Base-by-base conservation (phyloP, 1,140 invertebrate species). In the Leptonema lineaticorne region DNA sequence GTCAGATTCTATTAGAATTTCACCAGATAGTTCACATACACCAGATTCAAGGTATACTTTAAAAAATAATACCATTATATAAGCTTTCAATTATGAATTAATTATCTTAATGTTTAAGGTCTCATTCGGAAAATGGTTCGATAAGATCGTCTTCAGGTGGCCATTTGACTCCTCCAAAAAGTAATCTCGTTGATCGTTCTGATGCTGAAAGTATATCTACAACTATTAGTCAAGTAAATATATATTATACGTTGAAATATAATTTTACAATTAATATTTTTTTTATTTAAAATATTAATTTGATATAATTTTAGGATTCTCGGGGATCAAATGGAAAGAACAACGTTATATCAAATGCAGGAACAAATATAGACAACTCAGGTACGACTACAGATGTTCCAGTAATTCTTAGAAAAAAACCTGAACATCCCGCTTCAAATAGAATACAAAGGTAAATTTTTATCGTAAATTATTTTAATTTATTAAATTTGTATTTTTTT, bases 151-250 rank as follows among this genome's bases (percentile, higher is more conserved):
- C 81, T 16, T 82, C 81, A 0, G 79, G 78, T 24, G 71, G 68
- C 9, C 68, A 68, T 50, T 64, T 73, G 20, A 73, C 71, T 28
- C 71, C 71, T 2, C 71, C 71, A 29, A 70, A 70, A 50, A 67
- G 29, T 18, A 68, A 67, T 16, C 58, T 64, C 30, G 77, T 85
- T 57, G 86, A 83, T 77, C 83, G 85, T 33, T 90, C 88, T 26
- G 92, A 94, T 78, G 90, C 88, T 0, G 92, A 94, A 76, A 93
- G 91, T 74, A 87, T 94, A 59, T 89, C 90, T 6, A 91, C 90
- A 6, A 89, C 90, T 69, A 87, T 88, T 74, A 91, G 90, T 77
- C 84, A 83, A 7, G 76, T 78, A 33, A 53, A 37, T 45, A 24
- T 24, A 26, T 62, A 24, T 45, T 59, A 5, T n/a, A 57, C 28